Evolutionary conservation across 1,140 invertebrate genomes (phyloP).

Genomic region (Spodoptera frugiperda): DNA sequence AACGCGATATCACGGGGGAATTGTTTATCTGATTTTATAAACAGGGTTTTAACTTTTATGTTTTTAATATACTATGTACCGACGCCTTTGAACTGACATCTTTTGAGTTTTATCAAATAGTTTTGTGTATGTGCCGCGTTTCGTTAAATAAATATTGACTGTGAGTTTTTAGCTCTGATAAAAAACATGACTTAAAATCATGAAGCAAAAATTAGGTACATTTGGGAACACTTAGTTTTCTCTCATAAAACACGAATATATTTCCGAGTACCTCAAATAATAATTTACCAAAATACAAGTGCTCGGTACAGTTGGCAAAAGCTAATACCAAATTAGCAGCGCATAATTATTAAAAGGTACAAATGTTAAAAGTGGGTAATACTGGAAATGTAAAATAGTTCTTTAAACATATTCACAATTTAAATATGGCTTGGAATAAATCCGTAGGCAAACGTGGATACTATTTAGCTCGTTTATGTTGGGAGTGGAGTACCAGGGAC

Average conservation of each 20-base stretch:
- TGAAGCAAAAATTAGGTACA: no score
- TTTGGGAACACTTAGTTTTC: no score
- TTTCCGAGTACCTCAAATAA: no score
- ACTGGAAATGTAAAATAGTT: background rate
- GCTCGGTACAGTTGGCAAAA: background rate
- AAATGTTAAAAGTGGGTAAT: background rate
- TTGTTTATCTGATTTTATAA: conserved; percentile 10
- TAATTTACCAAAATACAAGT: background rate
- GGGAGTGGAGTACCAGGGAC: background rate
- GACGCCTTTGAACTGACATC: no score
- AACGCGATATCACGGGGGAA: background rate
- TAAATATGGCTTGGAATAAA: no score
- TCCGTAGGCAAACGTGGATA: background rate
- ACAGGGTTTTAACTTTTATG: background rate
- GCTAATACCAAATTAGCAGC: background rate
- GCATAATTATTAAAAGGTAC: background rate
- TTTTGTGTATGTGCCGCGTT: background rate
- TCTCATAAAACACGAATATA: no score
- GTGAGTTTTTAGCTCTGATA: no score
- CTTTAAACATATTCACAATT: no score
- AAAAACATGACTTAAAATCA: no score
- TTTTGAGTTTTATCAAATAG: background rate
- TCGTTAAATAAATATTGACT: no score
- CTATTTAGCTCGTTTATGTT: conserved; percentile 2
- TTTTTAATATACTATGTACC: conserved; percentile 2